Conservation (phyloP, 2,888 invertebrate species). For the Dicranocentrus wangi region DNA sequence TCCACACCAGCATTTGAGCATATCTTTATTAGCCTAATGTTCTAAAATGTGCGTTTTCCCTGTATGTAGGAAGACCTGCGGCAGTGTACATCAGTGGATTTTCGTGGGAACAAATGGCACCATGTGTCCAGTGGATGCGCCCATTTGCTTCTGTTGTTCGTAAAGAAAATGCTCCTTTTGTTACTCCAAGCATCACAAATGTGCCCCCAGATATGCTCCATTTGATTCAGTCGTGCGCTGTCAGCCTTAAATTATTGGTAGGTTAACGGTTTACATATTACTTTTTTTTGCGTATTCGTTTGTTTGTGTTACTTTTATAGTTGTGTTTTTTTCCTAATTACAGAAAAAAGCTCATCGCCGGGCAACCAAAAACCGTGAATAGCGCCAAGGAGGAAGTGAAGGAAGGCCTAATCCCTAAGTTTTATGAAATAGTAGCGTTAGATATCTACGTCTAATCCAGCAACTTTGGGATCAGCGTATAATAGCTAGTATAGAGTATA, state of each 20-base stretch:
- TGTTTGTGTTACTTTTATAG: too few species aligned
- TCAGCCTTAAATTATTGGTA: conserved; percentile 86
- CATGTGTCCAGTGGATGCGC: conserved; percentile 88
- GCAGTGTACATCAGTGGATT: conserved; percentile 70
- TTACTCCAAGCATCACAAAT: conserved; percentile 75
- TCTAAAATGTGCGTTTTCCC: conserved; percentile 22
- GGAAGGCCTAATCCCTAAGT: conserved; percentile 21
- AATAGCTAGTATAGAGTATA: too few species aligned
- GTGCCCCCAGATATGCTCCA: conserved; percentile 74
- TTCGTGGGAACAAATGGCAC: conserved; percentile 82
- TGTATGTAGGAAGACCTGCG: conserved; percentile 68
- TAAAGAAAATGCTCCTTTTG: conserved; percentile 74
- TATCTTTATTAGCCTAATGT: too few species aligned
- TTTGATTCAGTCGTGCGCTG: conserved; percentile 85
- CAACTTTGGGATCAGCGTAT: too few species aligned
- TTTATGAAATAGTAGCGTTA: neutral
- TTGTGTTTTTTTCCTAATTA: neutral
- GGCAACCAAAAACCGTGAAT: conserved; percentile 73
- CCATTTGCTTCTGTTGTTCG: conserved; percentile 82
- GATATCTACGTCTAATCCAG: neutral
- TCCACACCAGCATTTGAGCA: too few species aligned
- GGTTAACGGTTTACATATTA: too few species aligned
- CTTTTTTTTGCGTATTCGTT: too few species aligned
- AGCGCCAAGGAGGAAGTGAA: conserved; percentile 63
- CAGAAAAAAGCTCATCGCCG: conserved; percentile 61